These are phyloP conservation scores for Drosophila kurseongensis DNA, from an alignment of 1,140 invertebrate genomes.

Conservation along the genomic window DNA sequence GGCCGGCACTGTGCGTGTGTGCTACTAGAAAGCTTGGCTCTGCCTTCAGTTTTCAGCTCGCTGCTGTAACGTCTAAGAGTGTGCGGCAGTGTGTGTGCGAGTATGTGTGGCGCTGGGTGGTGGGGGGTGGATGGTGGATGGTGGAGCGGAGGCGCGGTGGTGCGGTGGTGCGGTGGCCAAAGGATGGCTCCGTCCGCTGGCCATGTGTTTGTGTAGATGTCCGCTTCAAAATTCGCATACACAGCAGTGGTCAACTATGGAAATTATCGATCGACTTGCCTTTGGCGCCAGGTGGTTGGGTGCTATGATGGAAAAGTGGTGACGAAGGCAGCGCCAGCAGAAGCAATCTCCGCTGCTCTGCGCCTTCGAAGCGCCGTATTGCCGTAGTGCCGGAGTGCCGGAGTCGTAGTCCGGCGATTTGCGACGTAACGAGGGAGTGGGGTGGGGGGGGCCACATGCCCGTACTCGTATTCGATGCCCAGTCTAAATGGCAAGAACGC, in stretches of 20 bases:
- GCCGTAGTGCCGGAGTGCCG: slow-evolving; percentile 15
- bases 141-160: background rate
- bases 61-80: slow-evolving; percentile 71
- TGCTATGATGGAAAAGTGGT: slow-evolving; percentile 78
- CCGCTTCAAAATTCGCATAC: slow-evolving; percentile 84
- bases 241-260: slow-evolving; percentile 84
- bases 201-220: slow-evolving; percentile 78
- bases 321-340: slow-evolving; percentile 65
- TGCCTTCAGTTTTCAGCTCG: slow-evolving; percentile 68
- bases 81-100: slow-evolving; percentile 49
- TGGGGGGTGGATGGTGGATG: slow-evolving; percentile 4
- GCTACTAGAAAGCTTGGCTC: slow-evolving; percentile 72
- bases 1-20: slow-evolving; percentile 26
- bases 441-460: slow-evolving; percentile 20
- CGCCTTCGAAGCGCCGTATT: slow-evolving; percentile 44
- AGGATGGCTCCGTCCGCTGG: slow-evolving; percentile 67
- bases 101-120: slow-evolving; percentile 24
- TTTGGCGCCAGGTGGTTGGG: slow-evolving; percentile 83
- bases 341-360: slow-evolving; percentile 79
- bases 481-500: slow-evolving; percentile 80
- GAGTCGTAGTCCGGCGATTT: slow-evolving; percentile 21
- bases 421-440: slow-evolving; percentile 27
- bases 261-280: slow-evolving; percentile 84
- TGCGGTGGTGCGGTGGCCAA: slow-evolving; percentile 48
- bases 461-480: slow-evolving; percentile 50